Conservation (phyloP, 2,888 invertebrate species). For the Pachymerium ferrugineum region DNA sequence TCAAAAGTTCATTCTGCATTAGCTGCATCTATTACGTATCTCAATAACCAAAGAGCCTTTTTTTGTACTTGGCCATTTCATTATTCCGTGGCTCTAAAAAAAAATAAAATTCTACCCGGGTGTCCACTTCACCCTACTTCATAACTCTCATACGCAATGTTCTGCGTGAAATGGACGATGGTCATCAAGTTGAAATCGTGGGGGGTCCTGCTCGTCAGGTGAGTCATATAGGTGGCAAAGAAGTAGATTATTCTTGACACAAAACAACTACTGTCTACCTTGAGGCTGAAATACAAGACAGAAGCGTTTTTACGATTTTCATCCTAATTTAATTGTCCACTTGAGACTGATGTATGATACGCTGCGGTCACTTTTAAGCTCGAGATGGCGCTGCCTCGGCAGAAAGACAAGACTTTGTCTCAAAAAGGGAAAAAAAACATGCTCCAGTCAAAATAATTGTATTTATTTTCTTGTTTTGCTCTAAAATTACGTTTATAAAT, state of each 20-base stretch:
- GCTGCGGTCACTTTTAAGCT: background rate
- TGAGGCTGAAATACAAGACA: background rate
- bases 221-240: background rate
- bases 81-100: background rate
- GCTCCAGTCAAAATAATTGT: background rate
- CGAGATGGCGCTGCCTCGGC: background rate
- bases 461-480: too few species aligned
- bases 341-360: background rate
- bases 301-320: background rate
- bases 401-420: background rate
- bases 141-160: background rate
- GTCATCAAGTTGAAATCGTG: constrained; percentile 5
- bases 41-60: too few species aligned
- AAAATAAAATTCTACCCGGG: background rate
- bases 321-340: constrained; percentile 11
- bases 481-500: too few species aligned
- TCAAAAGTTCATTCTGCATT: too few species aligned
- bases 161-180: background rate
- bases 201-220: background rate
- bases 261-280: constrained; percentile 10
- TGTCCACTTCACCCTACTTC: background rate
- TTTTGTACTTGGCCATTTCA: background rate
- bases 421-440: background rate
- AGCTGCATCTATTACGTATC: too few species aligned
- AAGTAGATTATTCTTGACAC: background rate